Percentiles rank a stretch among this genome's conserved stretches.
Evolutionary conservation across 2,797 vertebrate species (phyloP).

Genomic region (Tarsius wallacei): DNA sequence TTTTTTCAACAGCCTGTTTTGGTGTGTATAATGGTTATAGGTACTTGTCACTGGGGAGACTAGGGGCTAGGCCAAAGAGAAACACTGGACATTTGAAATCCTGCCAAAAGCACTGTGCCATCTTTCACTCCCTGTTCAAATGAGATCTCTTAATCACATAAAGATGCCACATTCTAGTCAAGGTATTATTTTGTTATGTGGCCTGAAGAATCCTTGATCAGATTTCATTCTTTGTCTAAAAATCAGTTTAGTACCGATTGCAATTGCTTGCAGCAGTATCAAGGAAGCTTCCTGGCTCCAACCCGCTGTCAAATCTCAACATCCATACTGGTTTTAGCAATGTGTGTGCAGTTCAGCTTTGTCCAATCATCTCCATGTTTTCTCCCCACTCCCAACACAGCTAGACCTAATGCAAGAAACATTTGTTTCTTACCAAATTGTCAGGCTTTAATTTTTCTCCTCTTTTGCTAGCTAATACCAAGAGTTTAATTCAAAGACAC

Average conservation of each 20-base stretch:
- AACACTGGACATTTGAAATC: conserved; percentile 3
- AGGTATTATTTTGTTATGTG: conserved; percentile 22
- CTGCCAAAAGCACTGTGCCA: background rate
- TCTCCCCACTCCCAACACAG: background rate
- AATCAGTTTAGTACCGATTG: background rate
- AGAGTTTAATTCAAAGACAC: conserved; percentile 56
- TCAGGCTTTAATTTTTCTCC: background rate
- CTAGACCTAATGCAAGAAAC: background rate
- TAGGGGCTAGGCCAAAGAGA: background rate
- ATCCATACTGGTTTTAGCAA: background rate
- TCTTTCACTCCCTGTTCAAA: conserved; percentile 38
- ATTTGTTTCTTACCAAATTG: background rate
- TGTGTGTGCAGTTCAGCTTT: background rate
- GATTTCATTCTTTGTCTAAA: conserved; percentile 47
- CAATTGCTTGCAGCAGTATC: background rate
- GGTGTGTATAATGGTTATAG: background rate
- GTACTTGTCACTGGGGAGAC: background rate
- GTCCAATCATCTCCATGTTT: background rate
- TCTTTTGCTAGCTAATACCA: conserved; percentile 9
- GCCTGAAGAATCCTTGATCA: background rate
- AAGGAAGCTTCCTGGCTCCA: background rate
- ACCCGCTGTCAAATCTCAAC: background rate
- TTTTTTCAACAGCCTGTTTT: background rate
- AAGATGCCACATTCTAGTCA: conserved; percentile 28
- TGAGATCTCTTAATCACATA: background rate